Conservation (phyloP, 2,797 vertebrate species). For the Spatula versicolor region DNA sequence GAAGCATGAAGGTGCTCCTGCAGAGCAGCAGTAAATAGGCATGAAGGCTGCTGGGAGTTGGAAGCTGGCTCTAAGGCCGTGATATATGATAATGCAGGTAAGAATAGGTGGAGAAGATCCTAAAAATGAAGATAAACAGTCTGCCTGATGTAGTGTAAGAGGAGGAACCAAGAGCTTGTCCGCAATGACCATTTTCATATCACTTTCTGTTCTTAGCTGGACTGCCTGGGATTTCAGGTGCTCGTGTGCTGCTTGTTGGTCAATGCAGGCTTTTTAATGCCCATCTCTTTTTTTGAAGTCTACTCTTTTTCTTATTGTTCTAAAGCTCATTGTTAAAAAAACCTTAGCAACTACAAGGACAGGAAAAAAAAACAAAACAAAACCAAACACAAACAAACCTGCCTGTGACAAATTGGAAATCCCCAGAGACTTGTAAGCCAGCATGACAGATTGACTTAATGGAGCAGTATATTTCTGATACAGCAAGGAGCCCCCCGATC, state of each 20-base stretch:
- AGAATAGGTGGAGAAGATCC: neutral
- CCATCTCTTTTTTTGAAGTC: neutral
- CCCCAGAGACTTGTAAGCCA: slow-evolving; percentile 68
- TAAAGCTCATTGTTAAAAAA: neutral
- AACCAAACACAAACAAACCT: neutral
- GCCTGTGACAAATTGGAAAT: slow-evolving; percentile 65
- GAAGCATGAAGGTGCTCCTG: neutral
- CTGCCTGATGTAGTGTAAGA: neutral
- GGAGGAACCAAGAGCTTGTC: neutral
- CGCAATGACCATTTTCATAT: neutral
- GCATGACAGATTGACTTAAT: slow-evolving; percentile 73
- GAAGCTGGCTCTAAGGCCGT: neutral
- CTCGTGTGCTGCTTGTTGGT: neutral
- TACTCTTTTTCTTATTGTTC: neutral
- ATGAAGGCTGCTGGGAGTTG: neutral
- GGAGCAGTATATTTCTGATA: slow-evolving; percentile 67
- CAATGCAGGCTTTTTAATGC: neutral
- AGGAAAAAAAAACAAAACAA: neutral
- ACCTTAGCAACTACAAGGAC: neutral
- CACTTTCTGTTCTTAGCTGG: neutral
- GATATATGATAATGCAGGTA: neutral
- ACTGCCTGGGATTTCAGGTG: neutral
- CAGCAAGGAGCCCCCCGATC: slow-evolving; percentile 50
- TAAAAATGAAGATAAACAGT: neutral
- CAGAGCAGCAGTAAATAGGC: neutral